Conservation (phyloP, 2,888 invertebrate genomes). For the Callosobruchus maculatus region DNA sequence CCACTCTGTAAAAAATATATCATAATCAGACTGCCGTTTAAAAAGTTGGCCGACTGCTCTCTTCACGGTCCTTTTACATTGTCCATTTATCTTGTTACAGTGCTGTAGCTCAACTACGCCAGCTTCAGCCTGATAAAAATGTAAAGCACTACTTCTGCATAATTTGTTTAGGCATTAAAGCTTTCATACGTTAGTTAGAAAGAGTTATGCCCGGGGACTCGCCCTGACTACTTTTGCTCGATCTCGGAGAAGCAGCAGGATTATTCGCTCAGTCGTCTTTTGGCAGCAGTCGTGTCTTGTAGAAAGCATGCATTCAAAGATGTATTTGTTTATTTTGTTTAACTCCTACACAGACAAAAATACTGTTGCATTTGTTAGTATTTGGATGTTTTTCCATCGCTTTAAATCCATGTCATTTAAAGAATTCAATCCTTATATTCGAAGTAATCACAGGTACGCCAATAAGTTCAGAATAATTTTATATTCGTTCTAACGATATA, state of each 20-base stretch:
- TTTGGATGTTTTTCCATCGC: too few species aligned
- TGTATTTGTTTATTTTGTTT: too few species aligned
- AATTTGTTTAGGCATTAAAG: conserved; percentile 44
- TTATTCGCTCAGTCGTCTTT: background rate
- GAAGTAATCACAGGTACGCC: too few species aligned
- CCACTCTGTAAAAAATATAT: background rate
- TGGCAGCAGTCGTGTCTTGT: background rate
- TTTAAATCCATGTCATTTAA: too few species aligned
- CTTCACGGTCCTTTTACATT: conserved; percentile 30
- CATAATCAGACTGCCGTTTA: background rate
- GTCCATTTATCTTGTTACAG: conserved; percentile 43
- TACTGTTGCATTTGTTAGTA: too few species aligned
- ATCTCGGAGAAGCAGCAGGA: background rate
- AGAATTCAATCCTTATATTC: too few species aligned
- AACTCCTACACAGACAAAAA: too few species aligned
- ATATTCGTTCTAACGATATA: too few species aligned
- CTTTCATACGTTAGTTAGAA: conserved; percentile 32
- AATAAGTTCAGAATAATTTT: too few species aligned
- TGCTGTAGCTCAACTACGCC: conserved; percentile 29
- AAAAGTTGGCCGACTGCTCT: background rate
- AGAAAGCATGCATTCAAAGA: background rate
- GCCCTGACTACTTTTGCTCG: background rate
- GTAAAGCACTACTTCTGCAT: conserved; percentile 46
- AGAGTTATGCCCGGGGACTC: conserved; percentile 3
- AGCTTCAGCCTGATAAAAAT: conserved; percentile 45